Evolutionary conservation across 2,888 invertebrate genomes (phyloP).

Genomic region (Rotaria macrura): DNA sequence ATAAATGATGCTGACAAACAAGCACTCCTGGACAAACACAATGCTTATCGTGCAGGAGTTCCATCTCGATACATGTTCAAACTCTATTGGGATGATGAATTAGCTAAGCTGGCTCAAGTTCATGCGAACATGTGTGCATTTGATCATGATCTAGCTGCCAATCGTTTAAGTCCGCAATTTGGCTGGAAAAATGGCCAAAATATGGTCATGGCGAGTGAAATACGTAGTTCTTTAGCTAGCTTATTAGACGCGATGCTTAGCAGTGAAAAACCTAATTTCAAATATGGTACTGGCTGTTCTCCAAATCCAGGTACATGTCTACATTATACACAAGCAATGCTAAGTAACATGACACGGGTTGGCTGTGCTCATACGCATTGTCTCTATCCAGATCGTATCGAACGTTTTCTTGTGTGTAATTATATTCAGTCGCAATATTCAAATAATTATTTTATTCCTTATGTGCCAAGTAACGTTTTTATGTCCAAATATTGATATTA

Average conservation of each 20-base stretch:
- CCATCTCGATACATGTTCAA: constrained; percentile 20
- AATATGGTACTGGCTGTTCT: constrained; percentile 15
- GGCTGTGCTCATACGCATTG: constrained; percentile 36
- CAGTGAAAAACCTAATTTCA: constrained; percentile 19
- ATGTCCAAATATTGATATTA: too few relatives aligned
- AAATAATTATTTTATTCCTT: neutral
- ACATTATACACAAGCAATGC: constrained; percentile 35
- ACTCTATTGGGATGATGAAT: constrained; percentile 31
- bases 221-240: neutral
- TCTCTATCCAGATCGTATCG: constrained; percentile 28
- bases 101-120: constrained; percentile 28
- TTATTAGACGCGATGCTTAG: constrained; percentile 10
- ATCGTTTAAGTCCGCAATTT: neutral
- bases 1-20: constrained; percentile 1
- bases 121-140: constrained; percentile 27
- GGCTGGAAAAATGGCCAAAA: constrained; percentile 22
- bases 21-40: constrained; percentile 24
- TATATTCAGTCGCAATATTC: neutral
- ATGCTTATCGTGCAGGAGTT: constrained; percentile 17
- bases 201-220: neutral
- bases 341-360: constrained; percentile 32
- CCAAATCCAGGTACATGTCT: constrained; percentile 8
- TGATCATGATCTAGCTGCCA: constrained; percentile 23
- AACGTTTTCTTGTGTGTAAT: constrained; percentile 25
- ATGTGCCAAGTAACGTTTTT: neutral